Conservation (phyloP, 2,113 vertebrate genomes). For the Cranoglanis bouderius region DNA sequence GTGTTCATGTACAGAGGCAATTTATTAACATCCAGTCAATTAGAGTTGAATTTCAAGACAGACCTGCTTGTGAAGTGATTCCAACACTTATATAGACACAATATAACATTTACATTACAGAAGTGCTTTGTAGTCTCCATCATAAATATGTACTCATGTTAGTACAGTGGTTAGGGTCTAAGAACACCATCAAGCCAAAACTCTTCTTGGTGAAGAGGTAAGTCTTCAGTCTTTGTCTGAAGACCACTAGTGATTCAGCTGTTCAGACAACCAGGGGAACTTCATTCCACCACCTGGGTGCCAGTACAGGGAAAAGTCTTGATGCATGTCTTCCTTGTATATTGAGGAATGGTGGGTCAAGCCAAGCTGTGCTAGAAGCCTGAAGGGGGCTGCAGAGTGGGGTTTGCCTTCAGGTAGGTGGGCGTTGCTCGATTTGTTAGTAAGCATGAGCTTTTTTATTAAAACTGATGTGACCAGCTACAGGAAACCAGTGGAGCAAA, state of each 20-base stretch:
- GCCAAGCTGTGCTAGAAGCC: not conserved
- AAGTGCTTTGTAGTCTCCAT: not conserved
- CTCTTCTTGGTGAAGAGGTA: not conserved
- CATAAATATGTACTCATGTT: not conserved
- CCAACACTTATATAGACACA: not conserved
- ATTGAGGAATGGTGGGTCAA: not conserved
- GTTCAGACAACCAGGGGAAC: not conserved
- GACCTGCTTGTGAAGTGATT: not conserved
- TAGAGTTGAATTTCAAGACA: not conserved
- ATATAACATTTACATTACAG: constrained; percentile 3
- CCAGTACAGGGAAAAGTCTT: not conserved
- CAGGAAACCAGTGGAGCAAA: not conserved
- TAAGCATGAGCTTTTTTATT: not conserved
- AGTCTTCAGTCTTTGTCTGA: not conserved
- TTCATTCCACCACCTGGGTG: not conserved
- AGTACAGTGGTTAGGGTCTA: not conserved
- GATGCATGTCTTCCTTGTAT: not conserved
- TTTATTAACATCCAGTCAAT: not conserved
- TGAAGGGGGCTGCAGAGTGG: not conserved
- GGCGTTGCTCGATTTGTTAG: not conserved
- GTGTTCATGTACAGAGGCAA: not conserved
- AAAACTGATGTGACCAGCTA: not conserved
- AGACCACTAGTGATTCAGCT: not conserved
- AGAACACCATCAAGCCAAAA: not conserved
- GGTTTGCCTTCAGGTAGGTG: not conserved